Conservation (phyloP, 2,113 vertebrate genomes). For the Vombatus ursinus region DNA sequence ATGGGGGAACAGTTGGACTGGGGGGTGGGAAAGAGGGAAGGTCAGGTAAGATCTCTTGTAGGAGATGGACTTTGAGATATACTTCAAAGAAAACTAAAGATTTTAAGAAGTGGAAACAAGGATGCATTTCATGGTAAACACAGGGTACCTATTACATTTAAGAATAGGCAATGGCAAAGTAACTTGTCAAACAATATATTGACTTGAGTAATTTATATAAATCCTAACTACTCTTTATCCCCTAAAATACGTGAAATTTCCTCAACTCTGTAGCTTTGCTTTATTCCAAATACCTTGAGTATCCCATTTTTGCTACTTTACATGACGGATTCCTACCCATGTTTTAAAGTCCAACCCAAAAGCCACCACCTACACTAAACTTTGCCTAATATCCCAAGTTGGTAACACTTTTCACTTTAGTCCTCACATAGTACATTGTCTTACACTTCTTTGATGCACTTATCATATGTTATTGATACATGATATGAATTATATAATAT, state of each 20-base stretch:
- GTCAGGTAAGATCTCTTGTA: neutral
- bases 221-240: neutral
- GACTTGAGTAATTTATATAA: neutral
- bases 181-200: neutral
- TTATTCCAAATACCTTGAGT: neutral
- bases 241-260: neutral
- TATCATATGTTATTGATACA: neutral
- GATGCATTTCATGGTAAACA: neutral
- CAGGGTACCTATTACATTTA: neutral
- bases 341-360: neutral
- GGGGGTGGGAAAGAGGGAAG: neutral
- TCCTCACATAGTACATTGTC: neutral
- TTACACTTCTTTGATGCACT: neutral
- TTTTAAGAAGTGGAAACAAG: neutral
- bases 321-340: neutral
- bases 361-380: neutral
- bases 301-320: neutral
- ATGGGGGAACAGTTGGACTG: no score
- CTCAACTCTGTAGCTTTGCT: neutral
- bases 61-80: neutral
- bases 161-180: neutral
- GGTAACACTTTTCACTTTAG: neutral
- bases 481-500: neutral
- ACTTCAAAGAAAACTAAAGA: neutral
- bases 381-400: neutral